Evolutionary conservation across 2,113 vertebrate genomes (phyloP), one percentile per base, ranked within the genome.

Genomic region (Apus apus): DNA sequence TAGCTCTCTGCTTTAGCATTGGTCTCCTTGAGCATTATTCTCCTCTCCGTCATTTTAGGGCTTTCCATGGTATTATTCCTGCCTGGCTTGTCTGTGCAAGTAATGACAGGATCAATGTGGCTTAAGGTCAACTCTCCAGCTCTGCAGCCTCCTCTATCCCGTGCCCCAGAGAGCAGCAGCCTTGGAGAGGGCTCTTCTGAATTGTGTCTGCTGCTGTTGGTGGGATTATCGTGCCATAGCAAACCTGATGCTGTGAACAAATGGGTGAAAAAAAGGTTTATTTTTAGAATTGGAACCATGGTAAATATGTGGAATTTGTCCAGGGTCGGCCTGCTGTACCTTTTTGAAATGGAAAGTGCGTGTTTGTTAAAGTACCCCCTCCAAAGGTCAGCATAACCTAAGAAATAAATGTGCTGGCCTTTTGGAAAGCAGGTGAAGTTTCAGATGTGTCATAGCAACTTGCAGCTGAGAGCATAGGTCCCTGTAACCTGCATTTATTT

Each of bases 201-300:
- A 29, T 75, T 64, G 17, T 68, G 68, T 34, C 79, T 93, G 83
- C 75, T 93, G 92, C 75, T 93, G 48, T 90, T 29, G 9, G 74
- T 83, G 81, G 91, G 87, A 87, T 82, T 86, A 58, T 75, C 72
- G 65, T 58, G 75, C 79, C 50, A 34, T 58, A 43, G 83, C 77
- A 93, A 70, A 74, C 26, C 32, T 1, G 2, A 53, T 48, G 86
- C 77, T 89, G 53, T 36, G 80, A 94, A 78, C 43, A 96, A 96
- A 93, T 65, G 78, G 80, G 53, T 61, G 54, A 26, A 87, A 91
- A 61, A 86, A 74, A 40, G 0, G 29, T 54, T 91, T 96, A 86
- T 91, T 97, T 96, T 96, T 90, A 84, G 79, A 90, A 38, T 74
- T 64, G 61, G 85, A 95, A 60, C 77, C n/a, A n/a, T 80, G 73